Percentiles rank a stretch among this genome's conserved stretches.
Conservation (phyloP, 2,113 vertebrate genomes). For the Cololabis saira region DNA sequence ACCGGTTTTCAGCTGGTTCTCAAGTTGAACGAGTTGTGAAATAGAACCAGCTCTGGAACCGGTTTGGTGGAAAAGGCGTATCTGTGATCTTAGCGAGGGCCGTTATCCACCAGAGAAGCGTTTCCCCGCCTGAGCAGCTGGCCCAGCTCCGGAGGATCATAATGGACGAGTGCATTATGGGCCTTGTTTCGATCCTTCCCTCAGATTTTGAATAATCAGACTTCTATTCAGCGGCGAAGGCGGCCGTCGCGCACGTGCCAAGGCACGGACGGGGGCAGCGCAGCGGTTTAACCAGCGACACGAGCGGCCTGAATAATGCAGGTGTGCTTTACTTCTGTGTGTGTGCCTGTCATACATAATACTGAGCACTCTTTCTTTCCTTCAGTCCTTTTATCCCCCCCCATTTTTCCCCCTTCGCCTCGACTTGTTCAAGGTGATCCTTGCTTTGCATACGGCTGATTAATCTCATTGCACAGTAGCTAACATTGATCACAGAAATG, state of each 20-base stretch:
- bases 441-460: constrained; percentile 78
- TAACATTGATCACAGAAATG: constrained; percentile 82
- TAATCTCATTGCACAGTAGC: constrained; percentile 77
- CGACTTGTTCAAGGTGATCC: constrained; percentile 74
- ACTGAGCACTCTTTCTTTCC: constrained; percentile 54
- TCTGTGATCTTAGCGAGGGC: too few relatives aligned
- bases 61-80: too few relatives aligned
- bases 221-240: constrained; percentile 78
- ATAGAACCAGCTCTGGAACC: too few relatives aligned
- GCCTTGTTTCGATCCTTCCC: constrained; percentile 80
- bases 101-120: too few relatives aligned
- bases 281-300: constrained; percentile 44
- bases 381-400: constrained; percentile 46
- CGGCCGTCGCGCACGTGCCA: constrained; percentile 78
- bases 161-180: constrained; percentile 79
- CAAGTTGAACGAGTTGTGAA: too few relatives aligned
- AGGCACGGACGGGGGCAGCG: constrained; percentile 77
- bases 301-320: constrained; percentile 71
- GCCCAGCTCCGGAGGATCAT: constrained; percentile 79
- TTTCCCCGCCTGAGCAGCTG: constrained; percentile 80
- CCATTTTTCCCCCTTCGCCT: constrained; percentile 29
- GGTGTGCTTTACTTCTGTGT: constrained; percentile 64
- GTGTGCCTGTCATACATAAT: constrained; percentile 64
- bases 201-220: constrained; percentile 81
- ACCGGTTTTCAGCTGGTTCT: too few relatives aligned